Base-by-base conservation (phyloP, 2,113 vertebrate species). In the Orthonyx spaldingii region DNA sequence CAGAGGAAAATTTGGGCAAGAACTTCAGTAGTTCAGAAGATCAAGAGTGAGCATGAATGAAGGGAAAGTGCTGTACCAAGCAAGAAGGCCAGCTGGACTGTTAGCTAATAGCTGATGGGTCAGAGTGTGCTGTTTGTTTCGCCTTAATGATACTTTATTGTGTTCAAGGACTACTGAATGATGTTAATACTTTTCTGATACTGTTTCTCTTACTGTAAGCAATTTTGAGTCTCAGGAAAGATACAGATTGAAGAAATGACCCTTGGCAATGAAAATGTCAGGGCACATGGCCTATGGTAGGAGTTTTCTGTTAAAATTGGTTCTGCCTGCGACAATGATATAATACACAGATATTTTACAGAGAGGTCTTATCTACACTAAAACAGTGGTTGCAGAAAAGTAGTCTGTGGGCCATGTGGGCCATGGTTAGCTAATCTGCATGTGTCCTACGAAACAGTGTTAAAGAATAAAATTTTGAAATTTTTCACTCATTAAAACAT, bases 231-330 rank as follows among this genome's bases (percentile, higher is more conserved):
- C 65, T 69, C n/a, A 72, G 41, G n/a, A n/a, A 69, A 72, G 61
- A 32, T 49, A 55, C 0, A 59, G 15, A 28, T 53, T 53, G 59
- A 81, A 91, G 28, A 92, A 91, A 91, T 61, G 42, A 69, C 41
- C 17, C 33, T 61, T 77, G 22, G 32, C 41, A 83, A 44, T 64
- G 59, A 56, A 76, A 41, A 77, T 46, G 12, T 79, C n/a, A 90
- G 68, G 21, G 26, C 26, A 78, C 3, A 0, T 39, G 13, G 22
- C n/a, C 37, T 20, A 0, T 39, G 41, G 60, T 66, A 47, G 0
- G 4, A 71, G 27, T 75, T 87, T 81, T 66, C 65, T 84, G 23
- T 82, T 91, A 68, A 75, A 87, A 91, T 26, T 60, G 5, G 35
- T 87, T 91, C 61, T 85, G 44, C n/a, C 39, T 71, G 23, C 81